Evolutionary conservation across 2,113 vertebrate genomes (phyloP).

Genomic region (Caranx ignobilis): DNA sequence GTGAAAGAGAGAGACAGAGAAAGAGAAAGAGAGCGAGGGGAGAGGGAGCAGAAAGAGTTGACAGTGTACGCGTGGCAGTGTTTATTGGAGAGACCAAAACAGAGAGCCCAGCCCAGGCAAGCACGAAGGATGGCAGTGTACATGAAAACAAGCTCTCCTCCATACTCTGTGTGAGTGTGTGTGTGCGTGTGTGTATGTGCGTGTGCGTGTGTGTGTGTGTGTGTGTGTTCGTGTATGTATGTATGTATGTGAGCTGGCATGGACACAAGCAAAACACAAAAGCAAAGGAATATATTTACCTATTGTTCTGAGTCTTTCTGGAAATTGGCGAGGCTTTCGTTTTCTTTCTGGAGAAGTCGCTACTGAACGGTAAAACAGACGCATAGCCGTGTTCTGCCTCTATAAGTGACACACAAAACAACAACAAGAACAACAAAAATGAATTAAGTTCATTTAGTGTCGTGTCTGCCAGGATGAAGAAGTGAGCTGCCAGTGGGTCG

Average conservation of each 20-base stretch:
- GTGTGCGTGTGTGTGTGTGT: not conserved
- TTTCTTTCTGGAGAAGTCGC: conserved; percentile 95
- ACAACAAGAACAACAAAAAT: conserved; percentile 31
- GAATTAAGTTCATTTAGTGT: conserved; percentile 12
- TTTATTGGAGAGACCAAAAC: conserved; percentile 90
- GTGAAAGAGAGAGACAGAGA: conserved; percentile 18
- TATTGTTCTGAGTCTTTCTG: conserved; percentile 95
- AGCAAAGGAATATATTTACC: conserved; percentile 84
- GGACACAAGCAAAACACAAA: not conserved
- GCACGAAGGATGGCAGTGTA: conserved; percentile 83
- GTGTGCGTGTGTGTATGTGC: not conserved
- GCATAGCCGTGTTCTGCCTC: conserved; percentile 99
- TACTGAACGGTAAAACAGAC: conserved; percentile 95
- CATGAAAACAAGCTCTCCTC: conserved; percentile 70
- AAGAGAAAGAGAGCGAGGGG: not conserved
- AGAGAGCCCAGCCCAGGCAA: conserved; percentile 86
- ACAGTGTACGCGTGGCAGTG: conserved; percentile 96
- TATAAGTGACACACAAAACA: conserved; percentile 83
- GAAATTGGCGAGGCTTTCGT: conserved; percentile 92
- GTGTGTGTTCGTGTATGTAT: not conserved
- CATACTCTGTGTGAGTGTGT: not conserved
- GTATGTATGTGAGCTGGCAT: not conserved
- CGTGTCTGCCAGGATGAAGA: conserved; percentile 2
- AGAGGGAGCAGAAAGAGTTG: conserved; percentile 71
- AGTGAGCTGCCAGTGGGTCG: not conserved